Conservation (phyloP, 2,888 invertebrate genomes). For the Stenoptilia bipunctidactyla region DNA sequence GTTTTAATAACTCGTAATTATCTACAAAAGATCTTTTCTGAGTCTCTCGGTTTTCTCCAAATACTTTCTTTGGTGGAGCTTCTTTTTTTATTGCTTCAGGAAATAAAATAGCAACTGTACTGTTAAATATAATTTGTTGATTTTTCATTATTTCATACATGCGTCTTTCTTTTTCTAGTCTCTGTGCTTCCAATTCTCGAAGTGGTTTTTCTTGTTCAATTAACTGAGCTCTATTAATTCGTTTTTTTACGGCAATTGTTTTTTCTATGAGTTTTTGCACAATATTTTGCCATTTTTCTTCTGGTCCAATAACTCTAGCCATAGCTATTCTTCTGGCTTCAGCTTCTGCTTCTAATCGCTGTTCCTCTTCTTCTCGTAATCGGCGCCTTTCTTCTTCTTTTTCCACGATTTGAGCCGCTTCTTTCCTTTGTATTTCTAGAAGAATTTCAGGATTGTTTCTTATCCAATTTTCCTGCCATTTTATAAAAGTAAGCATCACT, state of each 20-base stretch:
- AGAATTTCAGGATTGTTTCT: slow-evolving; percentile 44
- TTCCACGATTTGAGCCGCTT: slow-evolving; percentile 47
- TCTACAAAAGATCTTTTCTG: slow-evolving; percentile 42
- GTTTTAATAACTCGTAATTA: slow-evolving; percentile 38
- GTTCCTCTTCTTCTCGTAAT: slow-evolving; percentile 49
- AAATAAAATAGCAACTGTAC: slow-evolving; percentile 73
- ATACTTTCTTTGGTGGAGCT: slow-evolving; percentile 45
- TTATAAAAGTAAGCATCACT: slow-evolving; percentile 57
- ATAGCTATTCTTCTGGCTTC: slow-evolving; percentile 56
- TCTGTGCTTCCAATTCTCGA: slow-evolving; percentile 69
- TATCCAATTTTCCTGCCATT: slow-evolving; percentile 75
- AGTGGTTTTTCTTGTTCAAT: slow-evolving; percentile 73
- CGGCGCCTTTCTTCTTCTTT: slow-evolving; percentile 51
- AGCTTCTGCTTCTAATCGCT: slow-evolving; percentile 57
- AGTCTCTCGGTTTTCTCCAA: slow-evolving; percentile 46
- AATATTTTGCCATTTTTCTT: slow-evolving; percentile 73
- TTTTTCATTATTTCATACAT: slow-evolving; percentile 69
- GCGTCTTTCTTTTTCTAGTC: slow-evolving; percentile 67
- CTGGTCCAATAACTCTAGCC: slow-evolving; percentile 46
- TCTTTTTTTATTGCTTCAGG: slow-evolving; percentile 71
- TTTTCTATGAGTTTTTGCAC: slow-evolving; percentile 75
- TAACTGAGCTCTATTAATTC: slow-evolving; percentile 71
- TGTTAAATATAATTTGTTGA: slow-evolving; percentile 74
- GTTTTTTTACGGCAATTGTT: slow-evolving; percentile 74
- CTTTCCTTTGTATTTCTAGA: slow-evolving; percentile 47